Evolutionary conservation across 64 coral and sea anemone species (phyloP).

Genomic region (Montipora capricornis): DNA sequence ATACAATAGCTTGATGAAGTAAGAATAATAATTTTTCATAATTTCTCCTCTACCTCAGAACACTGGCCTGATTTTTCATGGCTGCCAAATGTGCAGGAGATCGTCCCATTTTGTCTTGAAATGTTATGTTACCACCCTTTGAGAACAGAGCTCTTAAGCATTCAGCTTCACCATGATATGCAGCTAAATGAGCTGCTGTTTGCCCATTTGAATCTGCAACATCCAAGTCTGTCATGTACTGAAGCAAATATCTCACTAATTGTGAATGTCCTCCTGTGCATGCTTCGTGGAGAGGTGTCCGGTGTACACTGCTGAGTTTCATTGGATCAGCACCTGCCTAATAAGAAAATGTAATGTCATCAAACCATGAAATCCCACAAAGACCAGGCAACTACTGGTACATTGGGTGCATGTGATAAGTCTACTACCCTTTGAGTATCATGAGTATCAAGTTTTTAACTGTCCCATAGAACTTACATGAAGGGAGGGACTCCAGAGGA

Average conservation of each 20-base stretch:
- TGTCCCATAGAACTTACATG: too few relatives aligned
- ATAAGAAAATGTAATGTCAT: background rate
- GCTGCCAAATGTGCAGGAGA: slow-evolving; percentile 91
- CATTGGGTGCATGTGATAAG: too few relatives aligned
- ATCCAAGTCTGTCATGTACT: slow-evolving; percentile 76
- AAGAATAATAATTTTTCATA: too few relatives aligned
- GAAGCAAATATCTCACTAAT: slow-evolving; percentile 68
- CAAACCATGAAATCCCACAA: background rate
- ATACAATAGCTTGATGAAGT: too few relatives aligned
- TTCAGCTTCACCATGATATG: slow-evolving; percentile 92
- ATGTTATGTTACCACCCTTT: slow-evolving; percentile 58
- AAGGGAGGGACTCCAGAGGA: too few relatives aligned
- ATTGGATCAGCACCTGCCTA: slow-evolving; percentile 92
- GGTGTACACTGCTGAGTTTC: slow-evolving; percentile 72
- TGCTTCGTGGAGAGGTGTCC: slow-evolving; percentile 95
- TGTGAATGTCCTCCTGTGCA: slow-evolving; percentile 87
- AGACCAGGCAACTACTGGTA: too few relatives aligned
- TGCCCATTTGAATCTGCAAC: slow-evolving; percentile 82
- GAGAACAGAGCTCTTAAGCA: slow-evolving; percentile 82
- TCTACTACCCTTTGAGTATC: too few relatives aligned
- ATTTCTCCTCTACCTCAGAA: slow-evolving; percentile 81
- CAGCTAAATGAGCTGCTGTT: slow-evolving; percentile 89
- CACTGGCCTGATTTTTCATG: slow-evolving; percentile 72
- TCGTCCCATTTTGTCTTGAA: slow-evolving; percentile 85
- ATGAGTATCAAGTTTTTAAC: too few relatives aligned